These are phyloP conservation scores for Gambusia holbrooki DNA, from an alignment of 2,113 vertebrate genomes.

Conservation along the genomic window DNA sequence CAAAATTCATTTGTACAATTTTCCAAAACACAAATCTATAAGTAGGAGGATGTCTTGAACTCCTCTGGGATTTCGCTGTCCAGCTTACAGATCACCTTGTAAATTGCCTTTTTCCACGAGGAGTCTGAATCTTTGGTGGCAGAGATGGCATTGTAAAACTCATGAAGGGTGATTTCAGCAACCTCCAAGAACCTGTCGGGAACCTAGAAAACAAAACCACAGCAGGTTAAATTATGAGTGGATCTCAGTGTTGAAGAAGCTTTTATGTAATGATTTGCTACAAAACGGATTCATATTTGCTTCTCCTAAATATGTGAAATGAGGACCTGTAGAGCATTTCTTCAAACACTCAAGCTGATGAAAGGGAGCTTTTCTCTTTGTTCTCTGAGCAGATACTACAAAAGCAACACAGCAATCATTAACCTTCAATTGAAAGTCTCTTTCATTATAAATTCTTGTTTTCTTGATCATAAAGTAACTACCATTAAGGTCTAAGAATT, in stretches of 20 bases:
- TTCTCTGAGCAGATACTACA: constrained; percentile 62
- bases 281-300: constrained; percentile 10
- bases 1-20: constrained; percentile 11
- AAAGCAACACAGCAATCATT: constrained; percentile 66
- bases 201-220: constrained; percentile 79
- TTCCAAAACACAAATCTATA: constrained; percentile 61
- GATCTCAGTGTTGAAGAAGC: not conserved
- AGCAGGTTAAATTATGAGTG: not conserved
- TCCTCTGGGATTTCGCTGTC: constrained; percentile 92
- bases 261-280: not conserved
- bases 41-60: constrained; percentile 87
- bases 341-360: constrained; percentile 69
- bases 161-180: constrained; percentile 89
- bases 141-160: constrained; percentile 92
- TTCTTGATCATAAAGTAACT: constrained; percentile 37
- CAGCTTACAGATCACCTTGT: constrained; percentile 98
- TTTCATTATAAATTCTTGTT: constrained; percentile 69
- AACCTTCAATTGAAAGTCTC: constrained; percentile 46
- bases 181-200: constrained; percentile 93
- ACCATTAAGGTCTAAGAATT: constrained; percentile 19
- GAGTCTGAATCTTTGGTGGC: constrained; percentile 90
- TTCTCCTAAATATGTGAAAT: constrained; percentile 39
- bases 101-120: constrained; percentile 98
- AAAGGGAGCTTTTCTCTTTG: constrained; percentile 68
- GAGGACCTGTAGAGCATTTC: constrained; percentile 38